These are phyloP conservation scores for Mimas tiliae DNA, from an alignment of 2,888 invertebrate genomes.

Conservation along the genomic window DNA sequence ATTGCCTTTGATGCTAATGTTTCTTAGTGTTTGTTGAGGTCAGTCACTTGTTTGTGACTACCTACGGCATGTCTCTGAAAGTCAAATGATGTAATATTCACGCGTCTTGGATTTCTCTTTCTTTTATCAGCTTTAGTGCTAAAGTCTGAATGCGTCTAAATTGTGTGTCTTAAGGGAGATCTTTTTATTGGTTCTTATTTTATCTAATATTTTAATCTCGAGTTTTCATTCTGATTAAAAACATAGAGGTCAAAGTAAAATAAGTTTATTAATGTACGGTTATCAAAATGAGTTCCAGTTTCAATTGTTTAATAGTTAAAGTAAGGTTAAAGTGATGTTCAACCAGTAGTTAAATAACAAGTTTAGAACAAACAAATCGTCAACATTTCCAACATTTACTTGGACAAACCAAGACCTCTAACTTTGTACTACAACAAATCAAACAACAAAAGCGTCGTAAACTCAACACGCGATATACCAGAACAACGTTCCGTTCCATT, in stretches of 20 bases:
- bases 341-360: background rate
- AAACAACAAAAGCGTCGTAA: slow-evolving; percentile 44
- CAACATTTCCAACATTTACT: background rate
- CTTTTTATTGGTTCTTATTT: too few species aligned
- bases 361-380: background rate
- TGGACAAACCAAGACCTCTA: slow-evolving; percentile 18
- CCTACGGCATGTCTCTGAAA: background rate
- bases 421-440: slow-evolving; percentile 32
- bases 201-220: too few species aligned
- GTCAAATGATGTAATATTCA: background rate
- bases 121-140: background rate
- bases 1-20: slow-evolving; percentile 11
- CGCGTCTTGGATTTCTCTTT: background rate
- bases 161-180: too few species aligned
- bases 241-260: background rate
- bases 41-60: background rate
- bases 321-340: background rate
- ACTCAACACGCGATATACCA: slow-evolving; percentile 27
- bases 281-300: background rate
- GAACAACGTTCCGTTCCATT: slow-evolving; percentile 45
- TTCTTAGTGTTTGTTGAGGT: background rate
- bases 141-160: too few species aligned
- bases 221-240: too few species aligned
- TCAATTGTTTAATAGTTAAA: background rate
- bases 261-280: background rate